Base-by-base conservation (phyloP, 2,113 vertebrate species). In the Melospiza georgiana region DNA sequence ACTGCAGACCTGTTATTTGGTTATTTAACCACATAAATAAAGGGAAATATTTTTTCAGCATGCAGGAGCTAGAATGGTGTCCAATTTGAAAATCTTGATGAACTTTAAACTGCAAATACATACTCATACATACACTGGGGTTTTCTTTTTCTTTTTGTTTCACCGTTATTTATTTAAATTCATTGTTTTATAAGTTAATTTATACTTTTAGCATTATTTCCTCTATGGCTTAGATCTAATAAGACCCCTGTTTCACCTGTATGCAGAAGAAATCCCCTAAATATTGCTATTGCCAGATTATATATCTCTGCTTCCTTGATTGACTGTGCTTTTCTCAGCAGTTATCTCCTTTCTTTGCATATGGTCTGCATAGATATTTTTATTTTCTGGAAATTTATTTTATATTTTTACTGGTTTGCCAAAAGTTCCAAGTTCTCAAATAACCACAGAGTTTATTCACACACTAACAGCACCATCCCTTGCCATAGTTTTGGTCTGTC, bases 51-150 rank as follows among this genome's bases (percentile, higher is more conserved):
- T 68, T 77, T 90, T 81, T 48, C 63, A 74, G 41, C 19, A 15
- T 75, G 16, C 7, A 80, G n/a, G 17, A 86, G 28, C 3, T 23
- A 33, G n/a, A 22, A 72, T 28, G 20, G n/a, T 41, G 55, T 73
- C 44, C 41, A 68, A 48, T 17, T 1, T 73, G 28, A 19, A 85
- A 73, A 76, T 67, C 21, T 79, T 23, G 13, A 78, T 21, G 46
- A 86, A 39, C 1, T 51, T 74, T 41, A 25, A 39, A 35, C 15
- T 72, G n/a, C 0, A 16, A 76, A 83, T 72, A 58, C 33, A 49
- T 55, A 43, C 9, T 59, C 33, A 48, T 10, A 7, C 33, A 48
- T 10, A 7, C 1, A 4, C 3, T 55, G 19, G 6, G 4, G 1
- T 4, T 57, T 62, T 52, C 24, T 65, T 41, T 76, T 11, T 9